Conservation (phyloP, 2,888 invertebrate species). For the Eueremaeus valkanovi region DNA sequence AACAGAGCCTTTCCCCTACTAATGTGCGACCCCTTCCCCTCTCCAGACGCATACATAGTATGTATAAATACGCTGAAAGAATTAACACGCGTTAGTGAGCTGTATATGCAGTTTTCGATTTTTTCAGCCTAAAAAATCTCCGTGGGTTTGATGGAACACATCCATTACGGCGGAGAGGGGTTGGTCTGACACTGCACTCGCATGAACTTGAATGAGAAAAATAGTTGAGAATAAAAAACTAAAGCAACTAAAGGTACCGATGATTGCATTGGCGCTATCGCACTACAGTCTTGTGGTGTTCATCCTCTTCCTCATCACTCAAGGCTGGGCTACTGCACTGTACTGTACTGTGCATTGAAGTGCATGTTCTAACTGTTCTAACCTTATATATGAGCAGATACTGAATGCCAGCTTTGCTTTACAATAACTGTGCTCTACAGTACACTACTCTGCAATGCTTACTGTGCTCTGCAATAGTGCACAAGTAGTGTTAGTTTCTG, state of each 20-base stretch:
- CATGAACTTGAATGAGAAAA: neutral
- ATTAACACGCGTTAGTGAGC: constrained; percentile 25
- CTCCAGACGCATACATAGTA: constrained; percentile 11
- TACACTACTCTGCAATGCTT: neutral
- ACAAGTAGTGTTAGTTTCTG: constrained; percentile 29
- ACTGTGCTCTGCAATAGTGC: too few species aligned
- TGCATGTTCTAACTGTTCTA: constrained; percentile 12
- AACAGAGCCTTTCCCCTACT: neutral
- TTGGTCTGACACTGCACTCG: too few species aligned
- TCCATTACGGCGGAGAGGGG: constrained; percentile 4
- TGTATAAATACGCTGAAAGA: constrained; percentile 27
- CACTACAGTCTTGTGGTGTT: neutral
- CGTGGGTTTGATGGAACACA: constrained; percentile 21
- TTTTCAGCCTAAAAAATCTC: constrained; percentile 30
- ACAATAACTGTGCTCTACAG: too few species aligned
- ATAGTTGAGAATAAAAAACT: constrained; percentile 12
- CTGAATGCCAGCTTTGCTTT: neutral
- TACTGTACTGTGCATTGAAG: constrained; percentile 20
- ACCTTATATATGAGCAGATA: neutral
- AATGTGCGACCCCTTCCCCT: neutral
- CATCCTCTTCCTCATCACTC: constrained; percentile 26
- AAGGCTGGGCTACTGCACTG: constrained; percentile 18
- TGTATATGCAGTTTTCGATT: constrained; percentile 33
- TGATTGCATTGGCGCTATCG: neutral
- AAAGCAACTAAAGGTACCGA: constrained; percentile 21